A percentile compares a stretch with the other conserved stretches of the same genome.
These are phyloP conservation scores for Antechinus flavipes DNA, from an alignment of 2,113 vertebrate species.

Conservation along the genomic window DNA sequence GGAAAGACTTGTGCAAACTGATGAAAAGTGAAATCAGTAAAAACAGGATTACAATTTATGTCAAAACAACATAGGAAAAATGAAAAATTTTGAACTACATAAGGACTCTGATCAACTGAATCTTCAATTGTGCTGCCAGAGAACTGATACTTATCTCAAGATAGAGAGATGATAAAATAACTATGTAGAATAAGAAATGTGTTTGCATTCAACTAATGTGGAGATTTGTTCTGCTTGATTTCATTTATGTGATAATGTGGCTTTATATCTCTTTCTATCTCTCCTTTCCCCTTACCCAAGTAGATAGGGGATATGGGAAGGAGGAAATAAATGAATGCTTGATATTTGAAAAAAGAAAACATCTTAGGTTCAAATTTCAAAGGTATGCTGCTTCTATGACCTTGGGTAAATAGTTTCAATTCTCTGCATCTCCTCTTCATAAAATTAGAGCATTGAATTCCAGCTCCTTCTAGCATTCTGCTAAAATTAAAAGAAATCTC, in stretches of 20 bases:
- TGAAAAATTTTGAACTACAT: neutral
- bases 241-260: neutral
- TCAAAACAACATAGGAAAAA: neutral
- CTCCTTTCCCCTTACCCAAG: neutral
- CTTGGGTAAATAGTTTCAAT: neutral
- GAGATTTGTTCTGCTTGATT: neutral
- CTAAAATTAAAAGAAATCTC: neutral
- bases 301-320: neutral
- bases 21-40: neutral
- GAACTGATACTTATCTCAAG: neutral
- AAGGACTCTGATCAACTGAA: neutral
- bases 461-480: neutral
- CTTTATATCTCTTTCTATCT: neutral
- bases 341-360: neutral
- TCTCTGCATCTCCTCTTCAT: neutral
- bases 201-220: neutral
- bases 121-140: neutral
- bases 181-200: neutral
- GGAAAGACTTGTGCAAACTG: neutral
- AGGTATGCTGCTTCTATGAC: neutral
- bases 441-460: neutral
- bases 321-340: neutral
- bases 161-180: neutral
- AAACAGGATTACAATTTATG: neutral
- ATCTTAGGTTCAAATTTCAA: neutral